Evolutionary conservation across 2,888 invertebrate genomes (phyloP).

Genomic region (Idaea aversata): DNA sequence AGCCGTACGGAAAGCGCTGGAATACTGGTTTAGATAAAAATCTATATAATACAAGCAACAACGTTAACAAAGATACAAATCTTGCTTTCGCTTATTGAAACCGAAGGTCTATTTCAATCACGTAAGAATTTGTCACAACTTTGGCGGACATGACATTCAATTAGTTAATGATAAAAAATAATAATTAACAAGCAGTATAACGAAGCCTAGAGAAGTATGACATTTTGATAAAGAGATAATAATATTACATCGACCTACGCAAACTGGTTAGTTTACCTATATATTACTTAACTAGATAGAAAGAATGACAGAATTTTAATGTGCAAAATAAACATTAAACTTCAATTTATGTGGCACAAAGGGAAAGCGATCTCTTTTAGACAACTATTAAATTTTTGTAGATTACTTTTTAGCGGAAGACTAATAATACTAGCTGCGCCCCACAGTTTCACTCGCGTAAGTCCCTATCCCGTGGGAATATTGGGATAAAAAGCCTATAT

Average conservation of each 20-base stretch:
- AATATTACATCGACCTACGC: conserved; percentile 38
- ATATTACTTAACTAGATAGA: not conserved
- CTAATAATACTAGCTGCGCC: no score
- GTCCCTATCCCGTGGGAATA: no score
- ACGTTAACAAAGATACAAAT: conserved; percentile 40
- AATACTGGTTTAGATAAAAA: conserved; percentile 40
- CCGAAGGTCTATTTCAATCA: conserved; percentile 42
- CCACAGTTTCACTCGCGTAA: no score
- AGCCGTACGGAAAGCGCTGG: conserved; percentile 27
- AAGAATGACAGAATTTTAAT: no score
- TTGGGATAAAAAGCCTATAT: no score
- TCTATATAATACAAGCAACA: conserved; percentile 28
- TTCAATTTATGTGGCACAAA: no score
- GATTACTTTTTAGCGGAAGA: no score
- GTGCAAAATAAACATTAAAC: no score
- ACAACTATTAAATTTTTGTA: no score
- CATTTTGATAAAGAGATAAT: conserved; percentile 47
- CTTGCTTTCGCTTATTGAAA: conserved; percentile 51
- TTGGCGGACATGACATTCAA: conserved; percentile 29
- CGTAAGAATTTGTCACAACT: conserved; percentile 3
- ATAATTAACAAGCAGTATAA: conserved; percentile 38
- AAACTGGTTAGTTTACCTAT: conserved; percentile 15
- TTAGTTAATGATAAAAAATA: conserved; percentile 34
- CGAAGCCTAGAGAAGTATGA: conserved; percentile 41
- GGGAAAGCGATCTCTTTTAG: no score